Conservation (phyloP, 2,113 vertebrate species). For the Paralichthys olivaceus region DNA sequence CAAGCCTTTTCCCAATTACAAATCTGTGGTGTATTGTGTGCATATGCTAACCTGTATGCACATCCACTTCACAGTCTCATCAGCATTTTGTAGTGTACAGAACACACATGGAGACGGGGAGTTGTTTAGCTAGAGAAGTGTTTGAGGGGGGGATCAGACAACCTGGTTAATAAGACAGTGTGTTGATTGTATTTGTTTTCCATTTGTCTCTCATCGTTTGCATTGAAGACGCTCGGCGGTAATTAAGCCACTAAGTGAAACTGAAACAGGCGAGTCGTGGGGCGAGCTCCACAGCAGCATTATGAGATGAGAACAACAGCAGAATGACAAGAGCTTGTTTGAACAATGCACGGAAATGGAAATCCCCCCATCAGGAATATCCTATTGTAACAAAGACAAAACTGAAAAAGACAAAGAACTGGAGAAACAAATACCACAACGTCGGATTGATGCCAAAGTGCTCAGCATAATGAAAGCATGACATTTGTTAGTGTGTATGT, state of each 20-base stretch:
- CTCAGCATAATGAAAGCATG: conserved; percentile 59
- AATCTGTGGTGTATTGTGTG: conserved; percentile 61
- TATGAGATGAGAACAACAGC: conserved; percentile 71
- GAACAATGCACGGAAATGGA: conserved; percentile 69
- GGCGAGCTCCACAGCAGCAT: conserved; percentile 64
- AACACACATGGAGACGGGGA: conserved; percentile 51
- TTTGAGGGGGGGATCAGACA: conserved; percentile 62
- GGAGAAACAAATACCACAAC: conserved; percentile 30
- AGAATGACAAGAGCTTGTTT: conserved; percentile 67
- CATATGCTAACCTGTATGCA: conserved; percentile 73
- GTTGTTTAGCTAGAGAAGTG: conserved; percentile 50
- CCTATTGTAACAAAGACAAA: conserved; percentile 74
- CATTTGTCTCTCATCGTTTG: conserved; percentile 77
- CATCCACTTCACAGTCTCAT: conserved; percentile 56
- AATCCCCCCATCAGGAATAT: conserved; percentile 72
- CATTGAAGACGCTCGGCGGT: conserved; percentile 70
- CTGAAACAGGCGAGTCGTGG: conserved; percentile 71
- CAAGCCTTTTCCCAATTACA: conserved; percentile 55
- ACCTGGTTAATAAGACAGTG: conserved; percentile 78
- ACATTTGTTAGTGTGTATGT: conserved; percentile 15
- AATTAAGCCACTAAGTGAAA: conserved; percentile 82
- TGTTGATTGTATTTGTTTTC: conserved; percentile 81
- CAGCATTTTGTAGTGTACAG: conserved; percentile 49
- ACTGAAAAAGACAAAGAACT: conserved; percentile 35
- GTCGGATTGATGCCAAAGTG: conserved; percentile 50